Base-by-base conservation (phyloP, 2,113 vertebrate species). In the Steatornis caripensis region DNA sequence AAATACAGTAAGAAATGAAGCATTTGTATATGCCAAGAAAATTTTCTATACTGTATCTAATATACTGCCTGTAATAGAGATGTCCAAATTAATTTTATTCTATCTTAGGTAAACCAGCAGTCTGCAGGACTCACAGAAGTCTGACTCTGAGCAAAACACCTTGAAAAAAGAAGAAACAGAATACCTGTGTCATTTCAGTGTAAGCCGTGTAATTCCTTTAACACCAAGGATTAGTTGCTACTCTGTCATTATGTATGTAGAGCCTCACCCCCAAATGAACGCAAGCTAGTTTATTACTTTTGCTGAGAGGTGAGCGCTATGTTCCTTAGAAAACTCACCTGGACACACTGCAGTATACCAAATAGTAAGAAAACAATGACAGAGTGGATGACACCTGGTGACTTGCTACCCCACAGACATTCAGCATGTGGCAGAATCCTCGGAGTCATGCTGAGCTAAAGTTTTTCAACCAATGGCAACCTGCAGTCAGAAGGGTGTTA, bases 231-330 rank as follows among this genome's bases (percentile, higher is more conserved):
- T 32, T 29, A 71, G 45, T 45, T 48, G 7, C 39, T 82, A 16
- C 70, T 76, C 39, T 1, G 1, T 16, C 76, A 30, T 9, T 17
- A 22, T 6, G 2, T 5, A 30, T 0, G 6, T 6, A 34, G 19
- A 76, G 29, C 36, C 21, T 49, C 54, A 30, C 15, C 11, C 20
- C 34, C 12, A 51, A 37, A 43, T 4, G 68, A 36, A 51, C 0
- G 0, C 48, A 30, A 60, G 39, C 13, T 5, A 10, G 14, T 13
- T 55, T 49, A 7, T 36, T 30, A 22, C 21, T 55, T 55, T 22
- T 36, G 24, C 57, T 49, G 76, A 51, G 48, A 11, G 7, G 46
- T 2, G 46, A 68, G 53, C 19, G 5, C n/a, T 27, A 1, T 0
- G 0, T 26, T 81, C 55, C 75, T 65, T 12, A 43, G 45, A 57